Base-by-base conservation (phyloP, 2,888 invertebrate species). In the Protodeltote pygarga region DNA sequence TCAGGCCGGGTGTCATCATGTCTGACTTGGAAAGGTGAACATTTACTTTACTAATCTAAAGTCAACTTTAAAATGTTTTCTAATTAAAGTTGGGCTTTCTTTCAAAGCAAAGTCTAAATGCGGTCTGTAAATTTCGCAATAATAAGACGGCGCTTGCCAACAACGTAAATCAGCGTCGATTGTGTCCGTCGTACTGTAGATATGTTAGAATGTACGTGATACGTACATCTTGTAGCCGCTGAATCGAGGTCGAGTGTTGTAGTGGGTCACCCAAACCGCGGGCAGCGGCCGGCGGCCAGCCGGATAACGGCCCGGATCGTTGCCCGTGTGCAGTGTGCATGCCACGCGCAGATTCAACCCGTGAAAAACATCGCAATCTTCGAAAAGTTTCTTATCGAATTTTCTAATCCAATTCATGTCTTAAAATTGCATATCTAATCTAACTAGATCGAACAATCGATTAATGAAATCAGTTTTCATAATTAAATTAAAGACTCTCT, bases 291-390 rank as follows among this genome's bases (percentile, higher is more conserved):
- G 51, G 41, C 28, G 37, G 24, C 33, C 53, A 33, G 59, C 46
- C 60, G 63, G 61, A 67, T 79, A 81, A 81, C 82, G 81, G 81
- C 58, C 71, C 60, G 58, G n/a, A n/a, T n/a, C n/a, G n/a, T n/a
- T n/a, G n/a, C n/a, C n/a, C n/a, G n/a, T n/a, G n/a, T n/a, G n/a
- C n/a, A n/a, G n/a, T 71, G 54, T 67, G 69, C 73, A 71, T 67
- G 73, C 65, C 71, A 57, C 48, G 50, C 61, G 61, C 47, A 51
- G 61, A 63, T 68, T 65, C 68, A 55, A 55, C 37, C 64, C 44
- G 57, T 50, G 34, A 51, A 65, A 68, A 61, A 47, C 37, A 45
- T 31, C 51, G 34, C 15, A 35, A 41, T 49, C 38, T 47, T 21
- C 42, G 25, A 44, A 53, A 46, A 42, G 28, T 44, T 32, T 55